Percentiles rank a stretch among this genome's conserved stretches.
These are phyloP conservation scores for Therioaphis trifolii DNA, from an alignment of 2,888 invertebrate genomes.

Conservation along the genomic window DNA sequence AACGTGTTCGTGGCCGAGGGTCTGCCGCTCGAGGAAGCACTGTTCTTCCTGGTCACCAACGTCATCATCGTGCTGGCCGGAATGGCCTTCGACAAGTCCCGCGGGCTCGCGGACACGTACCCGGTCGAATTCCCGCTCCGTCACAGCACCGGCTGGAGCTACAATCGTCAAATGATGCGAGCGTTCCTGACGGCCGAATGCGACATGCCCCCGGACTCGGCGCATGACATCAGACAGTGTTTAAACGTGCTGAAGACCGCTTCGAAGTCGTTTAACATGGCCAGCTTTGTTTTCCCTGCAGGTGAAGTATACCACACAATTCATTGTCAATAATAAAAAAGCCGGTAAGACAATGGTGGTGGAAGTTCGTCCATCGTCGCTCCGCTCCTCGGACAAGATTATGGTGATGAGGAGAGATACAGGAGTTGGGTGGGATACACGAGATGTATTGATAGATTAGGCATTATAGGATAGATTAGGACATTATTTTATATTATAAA, in stretches of 20 bases:
- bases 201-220: neutral
- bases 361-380: no score
- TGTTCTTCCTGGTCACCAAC: slow-evolving; percentile 26
- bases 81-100: neutral
- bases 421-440: no score
- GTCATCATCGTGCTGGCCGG: neutral
- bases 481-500: no score
- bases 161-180: neutral
- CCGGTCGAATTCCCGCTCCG: neutral
- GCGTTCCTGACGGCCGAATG: slow-evolving; percentile 1
- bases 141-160: neutral
- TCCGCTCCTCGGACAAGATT: no score
- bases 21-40: slow-evolving; percentile 31
- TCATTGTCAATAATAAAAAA: no score
- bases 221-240: slow-evolving; percentile 1
- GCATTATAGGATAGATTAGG: no score
- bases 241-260: slow-evolving; percentile 28
- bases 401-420: no score
- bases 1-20: neutral
- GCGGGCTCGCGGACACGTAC: slow-evolving; percentile 7
- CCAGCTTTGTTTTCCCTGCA: slow-evolving; percentile 41
- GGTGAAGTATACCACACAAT: no score
- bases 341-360: no score
- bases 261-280: slow-evolving; percentile 53
- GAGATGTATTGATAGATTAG: no score